These are phyloP conservation scores for Delphinus delphis DNA, from an alignment of 2,113 vertebrate genomes.

Conservation along the genomic window DNA sequence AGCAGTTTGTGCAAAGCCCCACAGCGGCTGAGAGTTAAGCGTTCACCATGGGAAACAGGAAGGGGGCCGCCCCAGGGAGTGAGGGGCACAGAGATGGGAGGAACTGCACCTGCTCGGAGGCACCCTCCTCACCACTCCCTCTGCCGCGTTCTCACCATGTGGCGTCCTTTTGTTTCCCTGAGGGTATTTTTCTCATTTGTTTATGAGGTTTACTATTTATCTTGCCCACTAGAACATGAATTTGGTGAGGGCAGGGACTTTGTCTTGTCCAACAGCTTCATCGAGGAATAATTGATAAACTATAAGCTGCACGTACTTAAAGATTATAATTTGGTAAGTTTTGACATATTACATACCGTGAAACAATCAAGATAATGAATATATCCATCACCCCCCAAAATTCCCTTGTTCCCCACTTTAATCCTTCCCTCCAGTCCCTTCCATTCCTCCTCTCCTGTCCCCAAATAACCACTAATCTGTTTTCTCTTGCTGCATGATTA, in stretches of 20 bases:
- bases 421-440: not conserved
- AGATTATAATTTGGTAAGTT: not conserved
- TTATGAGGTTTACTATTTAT: not conserved
- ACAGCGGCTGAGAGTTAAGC: not conserved
- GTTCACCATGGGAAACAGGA: rapidly evolving
- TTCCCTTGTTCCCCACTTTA: not conserved
- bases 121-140: not conserved
- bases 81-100: not conserved
- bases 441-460: not conserved
- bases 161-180: not conserved
- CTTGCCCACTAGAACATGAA: not conserved
- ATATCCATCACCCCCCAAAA: not conserved
- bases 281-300: not conserved
- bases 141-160: too few relatives aligned
- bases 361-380: not conserved
- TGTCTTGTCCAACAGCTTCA: not conserved
- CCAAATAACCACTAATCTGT: not conserved
- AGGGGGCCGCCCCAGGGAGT: not conserved
- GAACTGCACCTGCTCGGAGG: not conserved
- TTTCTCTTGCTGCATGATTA: not conserved
- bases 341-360: not conserved
- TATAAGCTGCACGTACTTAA: not conserved
- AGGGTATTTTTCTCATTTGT: not conserved
- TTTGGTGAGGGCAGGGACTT: not conserved
- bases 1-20: not conserved